phyloP scores from a whole-genome alignment of 2,113 vertebrate genomes.

The Mohoua ochrocephala region DNA sequence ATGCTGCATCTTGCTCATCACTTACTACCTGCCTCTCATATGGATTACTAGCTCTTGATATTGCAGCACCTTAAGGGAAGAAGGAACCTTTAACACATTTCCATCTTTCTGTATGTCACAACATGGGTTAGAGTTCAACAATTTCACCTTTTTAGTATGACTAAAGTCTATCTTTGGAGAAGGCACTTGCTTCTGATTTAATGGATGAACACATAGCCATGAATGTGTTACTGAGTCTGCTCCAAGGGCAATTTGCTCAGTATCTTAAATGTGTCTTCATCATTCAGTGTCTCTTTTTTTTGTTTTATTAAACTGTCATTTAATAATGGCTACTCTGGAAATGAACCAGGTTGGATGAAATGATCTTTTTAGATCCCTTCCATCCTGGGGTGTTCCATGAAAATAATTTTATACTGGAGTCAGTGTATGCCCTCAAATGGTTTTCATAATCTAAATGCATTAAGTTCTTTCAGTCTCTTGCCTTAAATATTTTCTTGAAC shows the following conservation, averaged over 20 bases:
- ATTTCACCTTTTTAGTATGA: neutral
- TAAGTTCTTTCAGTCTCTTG: neutral
- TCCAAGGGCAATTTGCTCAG: neutral
- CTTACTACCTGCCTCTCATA: neutral
- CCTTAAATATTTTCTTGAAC: neutral
- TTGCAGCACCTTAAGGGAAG: neutral
- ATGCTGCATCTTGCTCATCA: neutral
- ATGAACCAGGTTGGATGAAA: neutral
- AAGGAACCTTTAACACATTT: neutral
- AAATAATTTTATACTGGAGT: neutral
- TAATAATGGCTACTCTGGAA: neutral
- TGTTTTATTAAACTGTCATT: neutral
- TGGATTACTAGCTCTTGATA: neutral
- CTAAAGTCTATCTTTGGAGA: neutral
- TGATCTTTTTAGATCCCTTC: neutral
- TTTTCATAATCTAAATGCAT: neutral
- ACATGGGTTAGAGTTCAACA: neutral
- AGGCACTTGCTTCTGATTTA: neutral
- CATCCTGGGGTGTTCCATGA: neutral
- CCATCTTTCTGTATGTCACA: neutral
- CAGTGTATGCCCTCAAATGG: rapidly evolving
- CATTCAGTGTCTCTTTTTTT: neutral
- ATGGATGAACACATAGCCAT: neutral
- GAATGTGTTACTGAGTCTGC: neutral
- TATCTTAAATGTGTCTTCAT: neutral